Conservation (phyloP, 2,888 invertebrate genomes). For the Colostygia pectinataria region DNA sequence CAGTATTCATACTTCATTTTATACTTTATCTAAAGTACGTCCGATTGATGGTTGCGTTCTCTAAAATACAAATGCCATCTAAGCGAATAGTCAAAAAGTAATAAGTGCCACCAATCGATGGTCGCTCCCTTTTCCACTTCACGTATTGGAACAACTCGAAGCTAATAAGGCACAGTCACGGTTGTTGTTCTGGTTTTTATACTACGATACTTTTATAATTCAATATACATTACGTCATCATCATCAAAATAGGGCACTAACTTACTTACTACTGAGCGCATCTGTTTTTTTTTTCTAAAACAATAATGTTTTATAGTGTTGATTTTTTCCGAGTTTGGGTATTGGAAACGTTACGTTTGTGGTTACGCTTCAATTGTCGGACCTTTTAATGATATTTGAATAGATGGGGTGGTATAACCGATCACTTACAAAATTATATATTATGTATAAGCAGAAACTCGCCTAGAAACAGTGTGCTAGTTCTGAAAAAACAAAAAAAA, state of each 20-base stretch:
- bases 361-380: constrained; percentile 68
- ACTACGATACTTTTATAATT: too few relatives aligned
- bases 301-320: background rate
- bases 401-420: constrained; percentile 74
- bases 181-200: too few relatives aligned
- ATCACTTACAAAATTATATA: constrained; percentile 70
- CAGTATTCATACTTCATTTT: too few relatives aligned
- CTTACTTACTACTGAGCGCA: too few relatives aligned
- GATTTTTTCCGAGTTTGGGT: constrained; percentile 28
- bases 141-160: background rate
- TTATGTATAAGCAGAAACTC: constrained; percentile 35
- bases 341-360: constrained; percentile 68
- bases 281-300: too few relatives aligned
- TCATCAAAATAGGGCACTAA: too few relatives aligned
- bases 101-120: constrained; percentile 56
- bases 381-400: constrained; percentile 71
- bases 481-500: too few relatives aligned
- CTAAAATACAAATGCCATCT: too few relatives aligned
- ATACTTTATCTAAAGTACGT: too few relatives aligned
- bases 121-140: constrained; percentile 39
- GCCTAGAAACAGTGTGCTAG: background rate
- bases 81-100: constrained; percentile 64
- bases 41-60: too few relatives aligned
- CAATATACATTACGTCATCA: too few relatives aligned
- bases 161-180: too few relatives aligned